These are phyloP conservation scores for Zootoca vivipara DNA, from an alignment of 2,113 vertebrate species.

Conservation along the genomic window DNA sequence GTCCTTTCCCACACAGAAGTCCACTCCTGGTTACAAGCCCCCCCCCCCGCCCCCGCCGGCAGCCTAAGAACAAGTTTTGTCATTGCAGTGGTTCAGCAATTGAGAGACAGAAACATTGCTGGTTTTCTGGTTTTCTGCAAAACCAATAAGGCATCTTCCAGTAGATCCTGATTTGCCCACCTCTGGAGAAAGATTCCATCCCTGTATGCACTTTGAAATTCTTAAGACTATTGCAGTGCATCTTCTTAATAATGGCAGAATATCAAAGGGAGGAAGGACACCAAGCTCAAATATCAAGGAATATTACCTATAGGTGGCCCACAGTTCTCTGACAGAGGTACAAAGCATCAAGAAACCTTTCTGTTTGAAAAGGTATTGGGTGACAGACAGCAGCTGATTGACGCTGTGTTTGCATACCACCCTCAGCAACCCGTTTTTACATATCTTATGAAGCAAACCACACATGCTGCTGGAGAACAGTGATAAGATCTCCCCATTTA, in stretches of 20 bases:
- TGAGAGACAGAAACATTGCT: no score
- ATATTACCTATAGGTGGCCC: neutral
- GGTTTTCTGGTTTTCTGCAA: no score
- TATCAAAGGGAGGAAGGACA: neutral
- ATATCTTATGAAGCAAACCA: neutral
- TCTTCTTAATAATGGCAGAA: neutral
- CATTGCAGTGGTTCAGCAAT: no score
- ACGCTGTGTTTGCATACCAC: neutral
- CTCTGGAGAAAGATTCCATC: neutral
- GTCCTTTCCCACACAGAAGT: no score
- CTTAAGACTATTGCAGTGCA: neutral
- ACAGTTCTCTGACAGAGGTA: neutral
- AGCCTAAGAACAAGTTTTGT: no score
- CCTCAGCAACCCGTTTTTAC: neutral
- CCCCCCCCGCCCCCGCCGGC: no score
- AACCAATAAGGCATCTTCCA: no score
- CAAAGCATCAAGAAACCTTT: neutral
- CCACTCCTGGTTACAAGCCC: no score
- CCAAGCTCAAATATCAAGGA: neutral
- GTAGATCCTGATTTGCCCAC: no score
- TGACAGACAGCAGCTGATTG: neutral
- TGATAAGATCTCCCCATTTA: neutral
- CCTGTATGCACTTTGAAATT: neutral
- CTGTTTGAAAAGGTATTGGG: neutral
- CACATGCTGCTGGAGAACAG: neutral